A percentile compares a stretch with the other conserved stretches of the same genome.
phyloP scores from a whole-genome alignment of 2,888 invertebrate genomes.

The Tryphoninae sp. region DNA sequence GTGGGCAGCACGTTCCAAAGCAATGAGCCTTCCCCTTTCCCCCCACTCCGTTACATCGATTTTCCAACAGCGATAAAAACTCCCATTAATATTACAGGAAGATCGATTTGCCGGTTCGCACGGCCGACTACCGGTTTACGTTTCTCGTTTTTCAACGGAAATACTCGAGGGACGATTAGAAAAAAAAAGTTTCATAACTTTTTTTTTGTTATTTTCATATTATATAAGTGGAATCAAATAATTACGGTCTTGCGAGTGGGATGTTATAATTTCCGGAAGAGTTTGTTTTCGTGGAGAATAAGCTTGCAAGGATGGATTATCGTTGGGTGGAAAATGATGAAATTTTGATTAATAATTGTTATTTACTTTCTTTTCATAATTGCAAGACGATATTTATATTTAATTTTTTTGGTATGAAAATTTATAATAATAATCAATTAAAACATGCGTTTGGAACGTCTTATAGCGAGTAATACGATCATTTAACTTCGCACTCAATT shows the following conservation, averaged over 20 bases:
- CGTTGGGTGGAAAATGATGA: too few relatives aligned
- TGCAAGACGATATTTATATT: too few relatives aligned
- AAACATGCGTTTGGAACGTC: neutral
- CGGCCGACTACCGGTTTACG: constrained; percentile 26
- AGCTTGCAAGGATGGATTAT: too few relatives aligned
- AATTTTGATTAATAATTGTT: too few relatives aligned
- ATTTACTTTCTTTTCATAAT: too few relatives aligned
- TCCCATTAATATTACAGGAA: constrained; percentile 54
- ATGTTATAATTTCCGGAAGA: too few relatives aligned
- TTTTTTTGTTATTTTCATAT: neutral
- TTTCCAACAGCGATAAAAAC: constrained; percentile 58
- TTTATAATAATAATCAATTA: too few relatives aligned
- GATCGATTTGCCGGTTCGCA: constrained; percentile 53
- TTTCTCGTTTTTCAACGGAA: neutral
- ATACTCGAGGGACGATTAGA: neutral
- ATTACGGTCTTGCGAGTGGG: too few relatives aligned
- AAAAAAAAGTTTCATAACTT: neutral
- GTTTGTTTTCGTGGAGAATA: too few relatives aligned
- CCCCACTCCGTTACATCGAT: constrained; percentile 48
- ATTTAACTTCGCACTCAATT: too few relatives aligned
- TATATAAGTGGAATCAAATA: neutral
- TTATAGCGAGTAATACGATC: neutral
- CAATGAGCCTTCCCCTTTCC: constrained; percentile 31
- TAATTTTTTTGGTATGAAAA: too few relatives aligned
- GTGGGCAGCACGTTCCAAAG: constrained; percentile 50